Evolutionary conservation across 2,888 invertebrate species (phyloP).

Genomic region (Shargacucullia verbasci): DNA sequence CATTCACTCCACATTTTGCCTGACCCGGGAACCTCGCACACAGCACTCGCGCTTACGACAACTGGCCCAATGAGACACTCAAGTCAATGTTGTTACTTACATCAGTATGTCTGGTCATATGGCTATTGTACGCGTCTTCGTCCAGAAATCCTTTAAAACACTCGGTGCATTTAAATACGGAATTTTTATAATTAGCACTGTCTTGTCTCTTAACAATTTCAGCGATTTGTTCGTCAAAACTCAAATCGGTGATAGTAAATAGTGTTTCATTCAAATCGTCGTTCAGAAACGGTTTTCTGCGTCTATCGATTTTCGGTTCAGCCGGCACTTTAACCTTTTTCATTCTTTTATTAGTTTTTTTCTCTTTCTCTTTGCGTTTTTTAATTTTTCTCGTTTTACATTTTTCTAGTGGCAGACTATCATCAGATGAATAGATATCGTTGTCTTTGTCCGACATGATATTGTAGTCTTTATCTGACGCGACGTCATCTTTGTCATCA

Average conservation of each 20-base stretch:
- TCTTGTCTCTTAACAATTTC: conserved; percentile 80
- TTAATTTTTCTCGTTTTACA: conserved; percentile 58
- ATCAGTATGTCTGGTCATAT: conserved; percentile 75
- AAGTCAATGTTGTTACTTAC: conserved; percentile 64
- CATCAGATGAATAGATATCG: conserved; percentile 69
- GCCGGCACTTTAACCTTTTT: conserved; percentile 44
- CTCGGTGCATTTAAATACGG: conserved; percentile 75
- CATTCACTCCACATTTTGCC: no score
- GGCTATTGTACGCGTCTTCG: conserved; percentile 77
- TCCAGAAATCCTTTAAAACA: conserved; percentile 83
- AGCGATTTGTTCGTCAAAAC: conserved; percentile 76
- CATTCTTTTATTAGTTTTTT: conserved; percentile 30
- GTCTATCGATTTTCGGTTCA: conserved; percentile 75
- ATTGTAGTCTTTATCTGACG: conserved; percentile 41
- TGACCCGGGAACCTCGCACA: no score
- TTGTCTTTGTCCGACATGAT: conserved; percentile 31
- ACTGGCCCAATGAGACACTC: no score
- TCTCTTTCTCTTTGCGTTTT: conserved; percentile 27
- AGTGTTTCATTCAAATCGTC: conserved; percentile 78
- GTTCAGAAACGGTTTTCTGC: conserved; percentile 79
- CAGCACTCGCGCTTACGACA: no score
- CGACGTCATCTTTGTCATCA: conserved; percentile 8
- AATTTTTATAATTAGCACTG: conserved; percentile 77
- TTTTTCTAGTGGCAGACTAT: conserved; percentile 68
- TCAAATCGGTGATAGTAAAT: conserved; percentile 76